Evolutionary conservation across 2,888 invertebrate species (phyloP).

Genomic region (Trichacis sp.): DNA sequence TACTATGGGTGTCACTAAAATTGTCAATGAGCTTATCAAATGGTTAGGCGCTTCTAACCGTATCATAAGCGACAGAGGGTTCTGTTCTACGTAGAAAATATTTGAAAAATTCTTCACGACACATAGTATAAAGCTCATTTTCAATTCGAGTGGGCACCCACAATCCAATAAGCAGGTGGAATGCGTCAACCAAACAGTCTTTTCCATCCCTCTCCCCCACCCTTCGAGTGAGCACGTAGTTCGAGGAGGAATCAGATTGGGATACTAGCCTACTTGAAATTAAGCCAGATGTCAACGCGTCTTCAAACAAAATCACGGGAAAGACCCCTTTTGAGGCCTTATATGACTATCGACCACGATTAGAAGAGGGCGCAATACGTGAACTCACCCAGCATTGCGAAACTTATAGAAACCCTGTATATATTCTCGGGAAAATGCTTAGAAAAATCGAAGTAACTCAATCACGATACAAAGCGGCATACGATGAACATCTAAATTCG

Average conservation of each 20-base stretch:
- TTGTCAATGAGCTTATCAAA: not conserved
- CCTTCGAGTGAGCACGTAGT: slow-evolving; percentile 5
- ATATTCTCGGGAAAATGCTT: no score
- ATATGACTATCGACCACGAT: no score
- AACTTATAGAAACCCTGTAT: no score
- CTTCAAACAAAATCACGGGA: no score
- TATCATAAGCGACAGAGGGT: slow-evolving; percentile 3
- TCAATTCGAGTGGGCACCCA: slow-evolving; percentile 14
- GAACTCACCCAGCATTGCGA: no score
- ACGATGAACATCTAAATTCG: no score
- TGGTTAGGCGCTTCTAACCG: slow-evolving; percentile 8
- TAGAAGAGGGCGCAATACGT: no score
- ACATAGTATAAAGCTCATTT: slow-evolving; percentile 1
- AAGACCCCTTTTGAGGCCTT: no score
- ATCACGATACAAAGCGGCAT: no score
- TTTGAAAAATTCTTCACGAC: slow-evolving; percentile 2
- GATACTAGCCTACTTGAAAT: not conserved
- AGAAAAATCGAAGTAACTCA: no score
- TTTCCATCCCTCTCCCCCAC: no score
- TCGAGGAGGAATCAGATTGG: not conserved
- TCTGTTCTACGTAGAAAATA: not conserved
- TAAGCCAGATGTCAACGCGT: not conserved
- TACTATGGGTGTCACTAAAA: not conserved
- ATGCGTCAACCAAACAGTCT: slow-evolving; percentile 31
- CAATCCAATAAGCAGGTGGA: slow-evolving; percentile 24